Evolutionary conservation across 2,888 invertebrate genomes (phyloP), one percentile per base, ranked within the genome.

Genomic region (Patella pellucida): DNA sequence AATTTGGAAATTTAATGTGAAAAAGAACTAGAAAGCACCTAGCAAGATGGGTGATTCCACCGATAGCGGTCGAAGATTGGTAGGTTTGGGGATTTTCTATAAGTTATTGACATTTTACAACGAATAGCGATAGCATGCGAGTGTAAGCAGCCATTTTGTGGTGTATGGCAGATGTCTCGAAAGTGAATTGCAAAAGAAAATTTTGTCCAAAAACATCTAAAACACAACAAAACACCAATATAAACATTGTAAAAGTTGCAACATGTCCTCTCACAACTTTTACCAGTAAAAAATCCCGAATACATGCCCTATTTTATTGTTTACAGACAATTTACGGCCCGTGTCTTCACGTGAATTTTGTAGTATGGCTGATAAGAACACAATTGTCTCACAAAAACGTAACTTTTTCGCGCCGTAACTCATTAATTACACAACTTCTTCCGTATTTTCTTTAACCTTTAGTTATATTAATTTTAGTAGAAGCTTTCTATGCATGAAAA

Each of bases 51-150:
- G 82, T 67, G 85, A 85, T 69, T 78, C 82, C 69, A 72, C 79
- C 52, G 86, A 86, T 68, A 78, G 79, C 52, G 85, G 85, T 75
- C 82, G 86, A 69, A 85, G 82, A 82, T 76, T 88, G 89, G 88
- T 86, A 87, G 80, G 88, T 86, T 80, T 76, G 76, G 76, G 74
- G 73, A 73, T 76, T 84, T 75, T 69, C 73, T 74, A 74, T 73
- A 76, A 78, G 78, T 77, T 79, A 70, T 71, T 71, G 74, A 62
- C 76, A 70, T 75, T 69, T 72, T 62, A 70, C 50, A 69, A 54
- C 62, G 52, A 71, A 68, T 67, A 69, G 72, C 72, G 41, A 75
- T 75, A 71, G 72, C 77, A 73, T 75, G 77, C 73, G 70, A 74
- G 68, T 76, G 73, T 67, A 67, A 83, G 83, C 83, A 81, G 83